These are phyloP conservation scores for Chaetorhynchus papuensis DNA, from an alignment of 2,113 vertebrate species.

Conservation along the genomic window DNA sequence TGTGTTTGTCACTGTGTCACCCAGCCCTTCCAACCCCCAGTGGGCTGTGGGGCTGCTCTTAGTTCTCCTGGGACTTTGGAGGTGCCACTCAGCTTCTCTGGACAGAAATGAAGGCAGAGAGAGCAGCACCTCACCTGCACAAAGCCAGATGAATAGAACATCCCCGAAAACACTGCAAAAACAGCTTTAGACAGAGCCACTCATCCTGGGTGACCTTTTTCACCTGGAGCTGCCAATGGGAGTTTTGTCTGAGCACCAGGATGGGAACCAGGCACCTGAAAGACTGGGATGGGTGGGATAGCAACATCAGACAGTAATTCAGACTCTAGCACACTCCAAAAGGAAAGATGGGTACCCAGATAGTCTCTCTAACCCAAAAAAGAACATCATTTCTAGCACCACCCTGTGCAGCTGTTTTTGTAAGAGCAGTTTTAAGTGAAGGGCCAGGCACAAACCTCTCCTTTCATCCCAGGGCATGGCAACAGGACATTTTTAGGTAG, in stretches of 20 bases:
- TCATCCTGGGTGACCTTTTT: not conserved
- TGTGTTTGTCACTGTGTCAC: not conserved
- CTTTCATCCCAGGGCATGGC: not conserved
- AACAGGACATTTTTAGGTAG: constrained; percentile 24
- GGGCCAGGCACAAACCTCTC: not conserved
- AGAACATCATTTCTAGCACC: not conserved
- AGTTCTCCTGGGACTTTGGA: not conserved
- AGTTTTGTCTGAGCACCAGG: not conserved
- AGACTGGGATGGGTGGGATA: not conserved
- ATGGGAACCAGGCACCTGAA: not conserved
- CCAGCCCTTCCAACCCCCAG: not conserved
- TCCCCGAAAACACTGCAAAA: not conserved
- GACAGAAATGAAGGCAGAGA: not conserved
- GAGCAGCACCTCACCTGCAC: not conserved
- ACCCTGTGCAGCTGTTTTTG: not conserved
- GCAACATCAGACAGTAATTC: not conserved
- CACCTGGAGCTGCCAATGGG: not conserved
- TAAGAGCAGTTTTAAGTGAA: not conserved
- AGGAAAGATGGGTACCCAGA: not conserved
- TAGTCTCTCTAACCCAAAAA: not conserved
- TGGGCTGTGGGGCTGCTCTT: not conserved
- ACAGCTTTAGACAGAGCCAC: not conserved
- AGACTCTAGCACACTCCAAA: not conserved
- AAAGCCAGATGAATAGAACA: not conserved
- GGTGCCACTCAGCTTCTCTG: not conserved